Evolutionary conservation across 1,140 invertebrate genomes (phyloP), one percentile per base, ranked within the genome.

Genomic region (Scaptomyza hsui): DNA sequence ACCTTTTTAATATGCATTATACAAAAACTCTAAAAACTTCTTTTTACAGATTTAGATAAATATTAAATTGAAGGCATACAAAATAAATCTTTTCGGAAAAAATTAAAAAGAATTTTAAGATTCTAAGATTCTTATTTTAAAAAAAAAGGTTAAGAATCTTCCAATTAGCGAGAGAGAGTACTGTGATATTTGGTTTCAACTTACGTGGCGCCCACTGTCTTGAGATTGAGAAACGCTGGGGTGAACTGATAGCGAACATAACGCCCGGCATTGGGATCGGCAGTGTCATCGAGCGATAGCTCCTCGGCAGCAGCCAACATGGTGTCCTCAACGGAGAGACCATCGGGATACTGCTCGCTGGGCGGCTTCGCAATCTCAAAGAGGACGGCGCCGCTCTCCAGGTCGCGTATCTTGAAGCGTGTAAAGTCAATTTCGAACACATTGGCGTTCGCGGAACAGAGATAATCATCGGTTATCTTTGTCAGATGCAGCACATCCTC

Each of bases 171-270:
- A 29, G 32, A 35, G 32, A 35, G 32, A 3, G 9, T 2, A 12
- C 12, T 37, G 12, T 32, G 24, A 4, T 24, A 24, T 24, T 9
- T 32, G 29, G 9, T 32, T 32, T 32, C 2, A 4, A 42, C 78
- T 68, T 94, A 98, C 96, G 98, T 99, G 24, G 98, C 98, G 57
- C 98, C 98, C 41, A 99, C 97, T 70, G 97, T 98, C 92, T 98
- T 98, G 49, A 99, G 91, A 92, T 97, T 97, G n/a, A 99, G 93
- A 93, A 99, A 99, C 79, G 97, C 96, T 24, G 98, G 97, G 3
- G 97, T 99, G 91, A 99, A 99, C 91, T 99, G 97, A 92, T 99
- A 99, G 29, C 98, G 94, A 7, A 99, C 98, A 93, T 99, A 99
- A 86, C 98, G 93, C 0, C 98, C 98, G 21, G 96, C 95, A 92